Evolutionary conservation across 2,113 vertebrate genomes (phyloP), one percentile per base, ranked within the genome.

Genomic region (Sylvilagus bachmani): DNA sequence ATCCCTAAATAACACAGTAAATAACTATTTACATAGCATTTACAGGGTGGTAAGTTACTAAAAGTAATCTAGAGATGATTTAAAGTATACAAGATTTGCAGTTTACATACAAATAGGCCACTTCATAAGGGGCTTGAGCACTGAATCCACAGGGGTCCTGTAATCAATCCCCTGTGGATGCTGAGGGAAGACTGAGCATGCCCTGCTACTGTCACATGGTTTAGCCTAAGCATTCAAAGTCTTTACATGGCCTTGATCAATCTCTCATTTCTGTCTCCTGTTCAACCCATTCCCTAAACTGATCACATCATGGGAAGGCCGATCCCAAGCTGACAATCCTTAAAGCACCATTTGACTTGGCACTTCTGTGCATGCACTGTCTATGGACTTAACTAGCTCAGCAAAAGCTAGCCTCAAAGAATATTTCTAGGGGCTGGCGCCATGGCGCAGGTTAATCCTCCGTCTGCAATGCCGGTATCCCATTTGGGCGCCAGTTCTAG

Each of bases 331-430:
- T 88, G 94, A 71, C 44, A 66, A 16, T 27, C 38, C 66, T 55
- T 44, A 96, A 95, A 86, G 86, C 25, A 91, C 69, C 61, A 91
- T 58, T 91, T 94, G 75, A 78, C 21, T 62, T 58, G n/a, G 67
- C 6, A 51, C 10, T 78, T 91, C 51, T 10, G 19, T 90, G 29
- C 24, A 90, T 58, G 29, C 25, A 77, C 49, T 31, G 6, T 69
- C 66, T 87, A 36, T 2, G 27, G 69, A 92, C 62, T 93, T 79
- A 44, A 69, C 11, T 51, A 9, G 61, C 62, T 82, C 67, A 90
- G 51, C 21, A 80, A 16, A 55, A 33, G 67, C 61, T 61, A 62
- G 44, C 49, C 21, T 74, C 78, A 93, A 91, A 55, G 55, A 66
- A 88, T 55, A 87, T 21, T 83, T 12, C 44, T 92, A 12, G 44